These are phyloP conservation scores for Paracentrotus lividus DNA, from an alignment of 53 echinoderm and acorn worm species.

Conservation along the genomic window DNA sequence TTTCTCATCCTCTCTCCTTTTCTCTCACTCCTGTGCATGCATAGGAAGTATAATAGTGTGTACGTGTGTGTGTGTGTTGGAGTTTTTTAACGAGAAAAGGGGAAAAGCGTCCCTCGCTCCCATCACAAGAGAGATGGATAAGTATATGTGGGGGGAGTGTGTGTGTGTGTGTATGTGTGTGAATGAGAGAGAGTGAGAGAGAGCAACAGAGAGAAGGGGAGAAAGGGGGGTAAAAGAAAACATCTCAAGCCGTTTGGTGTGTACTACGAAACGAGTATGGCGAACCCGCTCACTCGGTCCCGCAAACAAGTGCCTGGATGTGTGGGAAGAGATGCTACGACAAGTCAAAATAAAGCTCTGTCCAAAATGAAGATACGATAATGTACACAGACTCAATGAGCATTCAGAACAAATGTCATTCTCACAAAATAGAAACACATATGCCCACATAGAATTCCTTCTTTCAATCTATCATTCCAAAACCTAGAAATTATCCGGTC, in stretches of 20 bases:
- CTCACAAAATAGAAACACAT: background rate
- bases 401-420: background rate
- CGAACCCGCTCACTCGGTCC: background rate
- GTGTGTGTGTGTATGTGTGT: background rate
- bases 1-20: background rate
- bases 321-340: background rate
- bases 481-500: background rate
- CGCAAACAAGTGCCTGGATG: conserved; percentile 62
- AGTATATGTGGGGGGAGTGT: background rate
- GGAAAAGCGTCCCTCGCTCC: background rate
- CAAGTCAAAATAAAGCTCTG: background rate
- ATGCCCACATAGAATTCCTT: background rate
- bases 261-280: background rate
- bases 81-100: background rate
- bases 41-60: background rate
- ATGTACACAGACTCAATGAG: background rate
- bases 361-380: conserved; percentile 7
- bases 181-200: conserved; percentile 25
- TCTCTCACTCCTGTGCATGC: background rate
- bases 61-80: conserved; percentile 1
- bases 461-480: background rate
- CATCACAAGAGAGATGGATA: background rate
- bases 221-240: background rate
- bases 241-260: conserved; percentile 1
- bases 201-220: conserved; percentile 1